Conservation (phyloP, 92 coral and sea anemone genomes). For the Zoanthus sansibaricus region DNA sequence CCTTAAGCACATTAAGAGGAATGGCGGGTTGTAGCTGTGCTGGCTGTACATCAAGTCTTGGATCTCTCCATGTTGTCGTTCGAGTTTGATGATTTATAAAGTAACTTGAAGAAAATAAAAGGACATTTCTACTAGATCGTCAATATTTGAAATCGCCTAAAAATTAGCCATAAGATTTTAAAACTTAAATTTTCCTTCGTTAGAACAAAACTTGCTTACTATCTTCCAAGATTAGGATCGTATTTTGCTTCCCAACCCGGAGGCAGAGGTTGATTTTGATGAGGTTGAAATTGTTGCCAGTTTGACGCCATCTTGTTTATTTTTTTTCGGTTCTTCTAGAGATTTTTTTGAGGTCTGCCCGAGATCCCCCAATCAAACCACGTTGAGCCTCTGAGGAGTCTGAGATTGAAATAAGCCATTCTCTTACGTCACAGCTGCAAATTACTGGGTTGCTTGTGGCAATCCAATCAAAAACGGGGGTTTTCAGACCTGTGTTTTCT, state of each 20-base stretch:
- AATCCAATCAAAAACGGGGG: too few relatives aligned
- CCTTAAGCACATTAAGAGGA: constrained; percentile 36
- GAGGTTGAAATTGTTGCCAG: constrained; percentile 79
- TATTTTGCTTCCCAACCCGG: constrained; percentile 94
- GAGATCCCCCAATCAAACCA: not conserved
- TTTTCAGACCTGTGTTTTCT: too few relatives aligned
- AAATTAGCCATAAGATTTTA: not conserved
- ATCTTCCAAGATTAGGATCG: constrained; percentile 74
- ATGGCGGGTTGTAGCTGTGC: constrained; percentile 20
- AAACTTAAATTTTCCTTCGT: not conserved
- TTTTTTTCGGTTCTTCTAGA: not conserved
- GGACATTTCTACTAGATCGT: too few relatives aligned
- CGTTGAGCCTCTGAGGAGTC: not conserved
- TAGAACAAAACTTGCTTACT: constrained; percentile 63
- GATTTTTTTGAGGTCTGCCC: not conserved
- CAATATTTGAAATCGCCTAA: not conserved
- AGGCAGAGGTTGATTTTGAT: constrained; percentile 85
- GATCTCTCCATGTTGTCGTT: constrained; percentile 89
- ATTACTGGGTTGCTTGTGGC: too few relatives aligned
- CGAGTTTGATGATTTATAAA: constrained; percentile 85
- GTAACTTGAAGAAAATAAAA: constrained; percentile 61
- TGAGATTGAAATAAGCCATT: not conserved
- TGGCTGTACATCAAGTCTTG: constrained; percentile 56
- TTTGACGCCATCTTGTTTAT: constrained; percentile 82
- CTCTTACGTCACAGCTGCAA: too few relatives aligned